Evolutionary conservation across 2,888 invertebrate species (phyloP), one percentile per base, ranked within the genome.

Genomic region (Bedellia somnulentella): DNA sequence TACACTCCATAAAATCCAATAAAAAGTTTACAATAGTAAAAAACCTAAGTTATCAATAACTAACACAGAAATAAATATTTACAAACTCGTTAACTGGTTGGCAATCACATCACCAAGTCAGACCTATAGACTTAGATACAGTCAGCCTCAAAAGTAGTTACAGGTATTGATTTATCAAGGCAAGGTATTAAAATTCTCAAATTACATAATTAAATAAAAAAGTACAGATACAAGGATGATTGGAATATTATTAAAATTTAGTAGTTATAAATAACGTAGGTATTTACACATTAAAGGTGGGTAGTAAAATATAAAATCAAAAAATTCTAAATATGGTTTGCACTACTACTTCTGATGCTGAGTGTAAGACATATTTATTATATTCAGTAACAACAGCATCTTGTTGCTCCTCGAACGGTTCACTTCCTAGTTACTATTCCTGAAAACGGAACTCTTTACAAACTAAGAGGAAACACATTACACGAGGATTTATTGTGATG

Each of bases 401-500:
- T n/a, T n/a, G n/a, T n/a, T n/a, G n/a, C n/a, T n/a, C n/a, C n/a
- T n/a, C n/a, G n/a, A n/a, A n/a, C 13, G 17, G 8, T 13, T 29
- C 29, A 9, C 29, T 21, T 22, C 21, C 22, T 22, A 22, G 29
- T 29, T 29, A 29, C 29, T 29, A 22, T 29, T 29, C 29, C 29
- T 10, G 21, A 10, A n/a, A 9, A 2, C 12, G 21, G 29, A 22
- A 29, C 21, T n/a, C 9, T 22, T n/a, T 14, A 6, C 27, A 57
- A 57, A 58, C 58, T 64, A 67, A 49, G 67, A 70, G 63, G 67
- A 71, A 71, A 73, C 70, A 67, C 71, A 70, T 62, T 60, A 62
- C 58, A 57, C 58, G 62, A 54, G 61, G 57, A 59, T 49, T 43
- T 45, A 56, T 57, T 64, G 63, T 66, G 66, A 67, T 68, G 57